Evolutionary conservation across 1,140 invertebrate species (phyloP).

Genomic region (Rhizoglyphus robini): DNA sequence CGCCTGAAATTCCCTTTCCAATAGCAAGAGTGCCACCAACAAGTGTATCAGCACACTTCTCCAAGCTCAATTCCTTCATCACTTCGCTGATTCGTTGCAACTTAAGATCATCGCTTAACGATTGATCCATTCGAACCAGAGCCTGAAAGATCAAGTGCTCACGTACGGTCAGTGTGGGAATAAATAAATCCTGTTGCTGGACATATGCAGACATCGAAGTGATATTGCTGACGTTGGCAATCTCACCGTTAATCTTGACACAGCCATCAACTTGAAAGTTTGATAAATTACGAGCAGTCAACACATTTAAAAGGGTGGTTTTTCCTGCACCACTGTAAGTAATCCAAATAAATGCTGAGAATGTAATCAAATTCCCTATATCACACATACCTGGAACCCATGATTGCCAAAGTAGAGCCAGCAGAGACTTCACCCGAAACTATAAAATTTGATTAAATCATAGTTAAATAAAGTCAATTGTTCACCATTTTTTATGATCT

Average conservation of each 20-base stretch:
- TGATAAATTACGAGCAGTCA: constrained; percentile 60
- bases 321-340: constrained; percentile 64
- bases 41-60: constrained; percentile 52
- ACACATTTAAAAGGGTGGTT: constrained; percentile 77
- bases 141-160: constrained; percentile 83
- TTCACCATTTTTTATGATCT: constrained; percentile 50
- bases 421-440: constrained; percentile 72
- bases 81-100: neutral
- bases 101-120: neutral
- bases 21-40: constrained; percentile 63
- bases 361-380: neutral
- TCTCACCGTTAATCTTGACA: constrained; percentile 50
- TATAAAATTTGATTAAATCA: constrained; percentile 32
- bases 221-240: constrained; percentile 33
- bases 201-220: constrained; percentile 68
- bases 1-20: constrained; percentile 78
- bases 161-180: constrained; percentile 73
- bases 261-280: constrained; percentile 56
- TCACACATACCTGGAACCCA: constrained; percentile 61
- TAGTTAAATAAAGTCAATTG: constrained; percentile 18
- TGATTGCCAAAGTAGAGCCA: constrained; percentile 74
- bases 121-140: neutral
- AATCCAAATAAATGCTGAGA: neutral
- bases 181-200: constrained; percentile 84
- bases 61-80: neutral